Evolutionary conservation across 2,797 vertebrate species (phyloP).

Genomic region (Basileuterus tristriatus): DNA sequence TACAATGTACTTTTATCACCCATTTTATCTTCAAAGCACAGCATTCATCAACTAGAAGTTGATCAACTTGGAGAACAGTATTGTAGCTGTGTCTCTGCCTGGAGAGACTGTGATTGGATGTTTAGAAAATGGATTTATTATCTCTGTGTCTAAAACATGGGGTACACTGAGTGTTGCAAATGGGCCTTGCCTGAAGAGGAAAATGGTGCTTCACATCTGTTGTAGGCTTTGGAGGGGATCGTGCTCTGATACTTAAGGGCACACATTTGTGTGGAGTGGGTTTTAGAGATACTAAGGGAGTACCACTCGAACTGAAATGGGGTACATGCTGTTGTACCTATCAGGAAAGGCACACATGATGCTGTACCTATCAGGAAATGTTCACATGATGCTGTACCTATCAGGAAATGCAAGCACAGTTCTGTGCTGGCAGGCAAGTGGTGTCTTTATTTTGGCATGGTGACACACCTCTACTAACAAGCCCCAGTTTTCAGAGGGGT

Average conservation of each 20-base stretch:
- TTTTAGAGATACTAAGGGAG: not conserved
- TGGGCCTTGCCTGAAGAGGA: not conserved
- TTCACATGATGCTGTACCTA: not conserved
- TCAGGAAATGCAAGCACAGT: not conserved
- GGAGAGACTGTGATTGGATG: not conserved
- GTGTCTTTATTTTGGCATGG: not conserved
- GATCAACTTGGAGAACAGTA: not conserved
- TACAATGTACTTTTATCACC: not conserved
- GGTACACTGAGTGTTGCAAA: not conserved
- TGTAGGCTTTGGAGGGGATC: not conserved
- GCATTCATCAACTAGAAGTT: not conserved
- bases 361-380: not conserved
- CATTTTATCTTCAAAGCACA: not conserved
- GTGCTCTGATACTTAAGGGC: not conserved
- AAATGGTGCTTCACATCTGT: not conserved
- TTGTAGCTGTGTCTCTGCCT: not conserved
- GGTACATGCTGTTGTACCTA: too few species aligned
- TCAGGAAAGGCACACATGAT: not conserved
- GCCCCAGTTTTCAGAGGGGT: not conserved
- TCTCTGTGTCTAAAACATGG: not conserved
- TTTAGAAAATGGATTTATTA: not conserved
- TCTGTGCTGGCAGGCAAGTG: not conserved
- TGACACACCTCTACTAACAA: slow-evolving; percentile 20
- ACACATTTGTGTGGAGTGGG: not conserved
- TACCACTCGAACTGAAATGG: not conserved